phyloP scores from a whole-genome alignment of 2,113 vertebrate genomes.

The Melanerpes aurifrons region DNA sequence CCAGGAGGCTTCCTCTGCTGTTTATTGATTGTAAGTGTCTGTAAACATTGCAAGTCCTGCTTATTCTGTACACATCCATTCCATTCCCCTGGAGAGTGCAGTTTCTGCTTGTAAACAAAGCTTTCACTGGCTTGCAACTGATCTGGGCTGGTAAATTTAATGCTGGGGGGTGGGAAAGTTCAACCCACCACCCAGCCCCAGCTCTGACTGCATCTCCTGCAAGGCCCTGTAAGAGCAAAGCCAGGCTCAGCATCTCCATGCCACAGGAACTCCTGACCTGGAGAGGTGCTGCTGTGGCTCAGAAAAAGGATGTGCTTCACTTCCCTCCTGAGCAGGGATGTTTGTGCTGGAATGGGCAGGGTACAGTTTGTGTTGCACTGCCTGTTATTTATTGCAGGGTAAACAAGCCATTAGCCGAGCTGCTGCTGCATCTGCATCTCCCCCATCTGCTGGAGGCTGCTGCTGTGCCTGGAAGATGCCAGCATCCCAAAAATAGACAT shows the following conservation, averaged over 20 bases:
- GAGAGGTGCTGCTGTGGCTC: background rate
- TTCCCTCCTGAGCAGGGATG: background rate
- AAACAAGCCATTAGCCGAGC: constrained; percentile 42
- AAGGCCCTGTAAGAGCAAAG: background rate
- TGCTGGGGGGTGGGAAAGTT: too few species aligned
- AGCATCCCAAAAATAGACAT: constrained; percentile 59
- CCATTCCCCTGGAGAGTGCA: too few species aligned
- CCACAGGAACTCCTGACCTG: background rate
- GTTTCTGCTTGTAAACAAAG: too few species aligned
- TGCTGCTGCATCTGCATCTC: constrained; percentile 13
- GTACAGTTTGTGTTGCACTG: constrained; percentile 14
- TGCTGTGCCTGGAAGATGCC: constrained; percentile 35
- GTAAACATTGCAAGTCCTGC: too few species aligned
- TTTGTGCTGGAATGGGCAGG: background rate
- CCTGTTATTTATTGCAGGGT: constrained; percentile 48
- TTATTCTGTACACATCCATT: too few species aligned
- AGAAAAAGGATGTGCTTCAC: fast-evolving
- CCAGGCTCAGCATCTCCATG: background rate
- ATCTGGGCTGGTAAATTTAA: too few species aligned
- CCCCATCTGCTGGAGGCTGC: constrained; percentile 69
- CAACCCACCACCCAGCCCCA: too few species aligned
- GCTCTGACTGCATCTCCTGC: background rate
- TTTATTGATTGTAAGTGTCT: too few species aligned
- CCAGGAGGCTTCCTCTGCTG: too few species aligned
- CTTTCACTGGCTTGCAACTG: too few species aligned